phyloP scores from a whole-genome alignment of 2,113 vertebrate genomes.

The Bungarus multicinctus region DNA sequence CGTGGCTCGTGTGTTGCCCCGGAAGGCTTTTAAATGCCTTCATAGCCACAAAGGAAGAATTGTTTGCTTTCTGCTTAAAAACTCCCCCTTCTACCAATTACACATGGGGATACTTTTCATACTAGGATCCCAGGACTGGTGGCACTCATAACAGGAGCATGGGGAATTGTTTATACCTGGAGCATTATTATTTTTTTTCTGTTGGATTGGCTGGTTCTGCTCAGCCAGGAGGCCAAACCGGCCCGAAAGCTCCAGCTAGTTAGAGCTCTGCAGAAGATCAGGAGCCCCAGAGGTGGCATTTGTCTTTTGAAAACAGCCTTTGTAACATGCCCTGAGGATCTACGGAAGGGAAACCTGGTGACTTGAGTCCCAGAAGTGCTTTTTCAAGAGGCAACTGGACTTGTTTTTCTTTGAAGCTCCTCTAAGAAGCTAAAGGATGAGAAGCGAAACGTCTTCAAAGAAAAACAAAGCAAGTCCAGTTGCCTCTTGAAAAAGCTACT shows the following conservation, averaged over 20 bases:
- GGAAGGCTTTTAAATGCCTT: background rate
- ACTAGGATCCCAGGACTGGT: background rate
- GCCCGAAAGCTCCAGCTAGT: background rate
- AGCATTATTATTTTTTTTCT: background rate
- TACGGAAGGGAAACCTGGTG: background rate
- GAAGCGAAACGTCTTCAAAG: no score
- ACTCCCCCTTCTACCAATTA: background rate
- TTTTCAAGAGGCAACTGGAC: no score
- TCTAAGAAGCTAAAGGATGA: no score
- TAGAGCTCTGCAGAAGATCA: background rate
- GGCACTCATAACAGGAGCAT: background rate
- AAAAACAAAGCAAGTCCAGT: no score
- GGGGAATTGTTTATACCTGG: background rate
- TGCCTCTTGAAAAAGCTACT: no score
- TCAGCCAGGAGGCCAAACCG: background rate
- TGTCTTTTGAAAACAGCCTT: background rate
- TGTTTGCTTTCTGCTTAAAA: background rate
- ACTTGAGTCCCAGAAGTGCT: no score
- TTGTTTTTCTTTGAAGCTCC: no score
- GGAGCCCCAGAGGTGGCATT: background rate
- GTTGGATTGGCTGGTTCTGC: background rate
- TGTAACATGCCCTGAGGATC: background rate
- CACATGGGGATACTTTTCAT: background rate
- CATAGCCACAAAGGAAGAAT: background rate
- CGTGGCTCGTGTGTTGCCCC: background rate